Base-by-base conservation (phyloP, 2,113 vertebrate species). In the Gasterosteus aculeatus region DNA sequence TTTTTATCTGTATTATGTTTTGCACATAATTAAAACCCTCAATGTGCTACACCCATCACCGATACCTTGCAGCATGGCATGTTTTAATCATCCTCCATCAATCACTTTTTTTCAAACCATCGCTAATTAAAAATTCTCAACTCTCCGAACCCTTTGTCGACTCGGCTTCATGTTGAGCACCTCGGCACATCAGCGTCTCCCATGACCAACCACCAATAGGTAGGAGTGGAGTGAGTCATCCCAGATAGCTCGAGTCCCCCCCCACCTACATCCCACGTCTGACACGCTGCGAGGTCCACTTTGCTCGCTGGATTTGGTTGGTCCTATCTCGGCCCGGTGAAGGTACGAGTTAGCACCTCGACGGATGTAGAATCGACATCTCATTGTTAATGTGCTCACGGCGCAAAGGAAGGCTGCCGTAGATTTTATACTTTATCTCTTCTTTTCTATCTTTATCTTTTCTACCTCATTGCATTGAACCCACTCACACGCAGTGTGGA, bases 151-250 rank as follows among this genome's bases (percentile, higher is more conserved):
- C 16, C 31, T 38, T 29, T 71, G 9, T 75, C 5, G 7, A 57
- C 57, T 22, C 57, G 41, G 69, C 49, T 74, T 54, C 57, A 16
- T 47, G 80, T 70, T 22, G 78, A 82, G 73, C 68, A 56, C 68
- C 75, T 78, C 49, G 68, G 77, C 65, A 77, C 77, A 87, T 84
- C 77, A 76, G 75, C 67, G 71, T 72, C 67, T 22, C 69, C 73
- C 72, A 38, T 82, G 77, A 71, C 75, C 85, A 68, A 69, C 77
- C 87, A 69, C 77, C 87, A 66, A 46, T 74, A 83, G 83, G 82
- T 81, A 77, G 88, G 82, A 84, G 88, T 78, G 82, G 71, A 90
- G 62, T 92, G 90, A 92, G 62, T 90, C 90, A 90, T 72, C 87
- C 46, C 72, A 77, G 82, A 85, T 80, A 79, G 65, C 81, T 83